A percentile compares a stretch with the other conserved stretches of the same genome.
These are phyloP conservation scores for Drosophila sproati DNA, from an alignment of 1,140 invertebrate species.

Conservation along the genomic window DNA sequence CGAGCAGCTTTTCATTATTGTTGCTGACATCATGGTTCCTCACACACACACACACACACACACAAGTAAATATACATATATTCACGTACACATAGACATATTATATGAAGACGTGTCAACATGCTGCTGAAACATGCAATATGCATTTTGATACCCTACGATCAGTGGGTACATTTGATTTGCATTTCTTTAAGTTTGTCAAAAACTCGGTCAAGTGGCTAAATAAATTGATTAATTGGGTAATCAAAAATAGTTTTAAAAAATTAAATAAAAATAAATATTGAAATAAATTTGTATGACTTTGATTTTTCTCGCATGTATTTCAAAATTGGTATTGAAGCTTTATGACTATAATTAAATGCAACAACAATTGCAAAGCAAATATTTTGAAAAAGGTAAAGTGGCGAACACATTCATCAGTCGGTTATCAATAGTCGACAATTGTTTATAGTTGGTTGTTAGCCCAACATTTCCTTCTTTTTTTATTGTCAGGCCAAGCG, in stretches of 20 bases:
- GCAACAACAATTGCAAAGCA: slow-evolving; percentile 39
- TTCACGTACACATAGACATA: neutral
- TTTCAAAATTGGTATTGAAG: neutral
- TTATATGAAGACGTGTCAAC: slow-evolving; percentile 34
- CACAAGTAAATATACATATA: neutral
- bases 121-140: slow-evolving; percentile 50
- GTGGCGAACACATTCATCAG: slow-evolving; percentile 9
- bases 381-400: slow-evolving; percentile 6
- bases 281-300: too few relatives aligned
- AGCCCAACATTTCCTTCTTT: neutral
- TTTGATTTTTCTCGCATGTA: neutral
- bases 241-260: neutral
- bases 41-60: neutral
- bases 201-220: too few relatives aligned
- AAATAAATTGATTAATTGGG: too few relatives aligned
- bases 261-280: too few relatives aligned
- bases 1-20: slow-evolving; percentile 44
- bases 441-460: slow-evolving; percentile 1
- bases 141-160: slow-evolving; percentile 46
- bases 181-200: too few relatives aligned
- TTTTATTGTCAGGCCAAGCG: neutral
- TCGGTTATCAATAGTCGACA: slow-evolving; percentile 12
- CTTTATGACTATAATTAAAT: slow-evolving; percentile 47
- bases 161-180: neutral
- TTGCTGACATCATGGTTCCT: slow-evolving; percentile 40